These are phyloP conservation scores for Odobenus rosmarus DNA, from an alignment of 2,113 vertebrate genomes.

Conservation along the genomic window DNA sequence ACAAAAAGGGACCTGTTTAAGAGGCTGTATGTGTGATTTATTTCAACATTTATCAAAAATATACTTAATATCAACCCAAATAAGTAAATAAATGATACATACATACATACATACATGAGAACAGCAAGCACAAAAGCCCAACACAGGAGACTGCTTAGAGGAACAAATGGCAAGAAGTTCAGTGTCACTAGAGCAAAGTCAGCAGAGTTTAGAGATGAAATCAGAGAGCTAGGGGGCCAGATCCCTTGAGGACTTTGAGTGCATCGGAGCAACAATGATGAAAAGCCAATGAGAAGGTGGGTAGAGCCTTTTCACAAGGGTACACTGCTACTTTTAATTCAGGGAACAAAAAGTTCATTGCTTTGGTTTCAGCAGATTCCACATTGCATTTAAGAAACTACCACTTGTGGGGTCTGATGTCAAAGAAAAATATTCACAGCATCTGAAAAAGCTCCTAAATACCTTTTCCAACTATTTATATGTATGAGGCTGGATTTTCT, in stretches of 20 bases:
- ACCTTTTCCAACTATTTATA: background rate
- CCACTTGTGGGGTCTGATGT: background rate
- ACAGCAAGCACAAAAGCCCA: background rate
- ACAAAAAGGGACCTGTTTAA: too few relatives aligned
- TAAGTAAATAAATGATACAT: too few relatives aligned
- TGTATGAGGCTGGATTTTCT: background rate
- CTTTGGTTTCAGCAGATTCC: background rate
- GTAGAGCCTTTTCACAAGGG: background rate
- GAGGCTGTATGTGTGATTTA: too few relatives aligned
- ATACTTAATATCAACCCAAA: too few relatives aligned
- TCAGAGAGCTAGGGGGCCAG: background rate
- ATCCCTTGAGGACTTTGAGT: background rate
- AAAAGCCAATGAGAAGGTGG: background rate
- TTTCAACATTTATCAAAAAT: too few relatives aligned
- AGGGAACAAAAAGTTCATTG: background rate
- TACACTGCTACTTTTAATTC: background rate
- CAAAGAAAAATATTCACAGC: constrained; percentile 29
- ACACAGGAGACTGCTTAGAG: background rate
- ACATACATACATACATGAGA: too few relatives aligned
- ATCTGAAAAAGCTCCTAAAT: background rate
- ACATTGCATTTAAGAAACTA: background rate
- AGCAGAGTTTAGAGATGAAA: background rate
- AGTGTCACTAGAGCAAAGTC: background rate
- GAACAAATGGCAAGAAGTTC: background rate
- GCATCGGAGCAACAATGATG: background rate